Evolutionary conservation across 2,797 vertebrate genomes (phyloP).

Genomic region (Coccyzus lansbergi): DNA sequence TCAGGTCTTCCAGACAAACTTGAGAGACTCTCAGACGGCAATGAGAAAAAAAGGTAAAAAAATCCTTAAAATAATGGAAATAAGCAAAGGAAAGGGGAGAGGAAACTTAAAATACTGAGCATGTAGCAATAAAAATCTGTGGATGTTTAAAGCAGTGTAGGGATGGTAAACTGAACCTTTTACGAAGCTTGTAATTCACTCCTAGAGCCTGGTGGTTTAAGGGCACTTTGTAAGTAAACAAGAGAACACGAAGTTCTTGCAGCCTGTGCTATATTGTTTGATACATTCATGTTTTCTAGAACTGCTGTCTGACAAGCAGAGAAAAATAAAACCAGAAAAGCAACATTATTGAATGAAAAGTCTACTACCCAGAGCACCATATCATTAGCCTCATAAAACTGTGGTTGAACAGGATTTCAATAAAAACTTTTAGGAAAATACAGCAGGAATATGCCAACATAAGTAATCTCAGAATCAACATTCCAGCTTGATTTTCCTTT

Average conservation of each 20-base stretch:
- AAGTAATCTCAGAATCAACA: neutral
- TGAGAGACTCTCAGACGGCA: neutral
- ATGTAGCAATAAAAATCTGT: neutral
- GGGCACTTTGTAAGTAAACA: neutral
- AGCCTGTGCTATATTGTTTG: neutral
- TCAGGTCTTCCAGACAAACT: conserved; percentile 5
- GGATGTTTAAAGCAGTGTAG: neutral
- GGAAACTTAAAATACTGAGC: neutral
- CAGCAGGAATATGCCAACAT: neutral
- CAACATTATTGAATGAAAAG: neutral
- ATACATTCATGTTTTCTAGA: neutral
- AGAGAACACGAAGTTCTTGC: neutral
- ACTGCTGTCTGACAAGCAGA: neutral
- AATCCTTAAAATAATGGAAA: neutral
- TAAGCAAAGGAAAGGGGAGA: neutral
- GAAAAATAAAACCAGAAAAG: neutral
- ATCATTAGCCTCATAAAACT: neutral
- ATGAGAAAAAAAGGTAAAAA: neutral
- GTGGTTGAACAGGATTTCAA: neutral
- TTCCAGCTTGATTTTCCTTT: neutral
- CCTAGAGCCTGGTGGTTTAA: neutral
- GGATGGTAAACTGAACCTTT: neutral
- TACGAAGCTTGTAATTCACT: neutral
- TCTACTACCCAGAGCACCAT: fast-evolving
- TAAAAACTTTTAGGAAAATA: neutral